A percentile compares a stretch with the other conserved stretches of the same genome.
Evolutionary conservation across 2,888 invertebrate genomes (phyloP).

Genomic region (Nomada ruficornis): DNA sequence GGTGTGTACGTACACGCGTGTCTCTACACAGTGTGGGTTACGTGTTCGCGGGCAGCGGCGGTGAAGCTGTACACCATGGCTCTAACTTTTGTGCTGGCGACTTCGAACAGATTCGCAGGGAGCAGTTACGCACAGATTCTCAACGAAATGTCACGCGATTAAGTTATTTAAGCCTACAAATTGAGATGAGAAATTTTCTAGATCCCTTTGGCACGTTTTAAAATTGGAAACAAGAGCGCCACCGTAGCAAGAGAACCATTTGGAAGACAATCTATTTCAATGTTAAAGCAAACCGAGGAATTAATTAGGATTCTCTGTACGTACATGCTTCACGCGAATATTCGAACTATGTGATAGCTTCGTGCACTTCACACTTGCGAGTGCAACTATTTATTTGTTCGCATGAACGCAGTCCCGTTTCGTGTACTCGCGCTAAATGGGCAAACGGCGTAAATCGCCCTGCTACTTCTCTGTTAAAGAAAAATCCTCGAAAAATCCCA

Average conservation of each 20-base stretch:
- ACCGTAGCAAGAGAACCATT: no score
- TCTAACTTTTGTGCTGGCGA: constrained; percentile 13
- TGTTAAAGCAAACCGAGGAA: no score
- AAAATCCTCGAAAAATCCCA: background rate
- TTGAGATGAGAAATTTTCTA: no score
- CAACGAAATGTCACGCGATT: background rate
- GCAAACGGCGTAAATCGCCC: constrained; percentile 3
- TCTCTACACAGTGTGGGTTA: constrained; percentile 13
- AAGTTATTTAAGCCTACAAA: background rate
- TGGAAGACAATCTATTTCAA: no score
- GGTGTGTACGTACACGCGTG: background rate
- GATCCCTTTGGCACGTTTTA: no score
- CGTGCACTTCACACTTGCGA: constrained; percentile 14
- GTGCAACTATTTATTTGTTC: background rate
- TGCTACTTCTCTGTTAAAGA: background rate
- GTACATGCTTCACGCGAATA: constrained; percentile 28
- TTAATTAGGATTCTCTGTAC: no score
- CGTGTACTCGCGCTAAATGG: background rate
- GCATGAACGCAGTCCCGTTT: background rate
- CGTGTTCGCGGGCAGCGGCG: constrained; percentile 37
- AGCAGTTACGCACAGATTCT: background rate
- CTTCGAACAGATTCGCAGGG: constrained; percentile 21
- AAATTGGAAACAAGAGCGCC: no score
- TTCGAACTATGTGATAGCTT: constrained; percentile 4
- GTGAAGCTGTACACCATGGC: constrained; percentile 34